Conservation (phyloP, 2,797 vertebrate species). For the Prunella strophiata region DNA sequence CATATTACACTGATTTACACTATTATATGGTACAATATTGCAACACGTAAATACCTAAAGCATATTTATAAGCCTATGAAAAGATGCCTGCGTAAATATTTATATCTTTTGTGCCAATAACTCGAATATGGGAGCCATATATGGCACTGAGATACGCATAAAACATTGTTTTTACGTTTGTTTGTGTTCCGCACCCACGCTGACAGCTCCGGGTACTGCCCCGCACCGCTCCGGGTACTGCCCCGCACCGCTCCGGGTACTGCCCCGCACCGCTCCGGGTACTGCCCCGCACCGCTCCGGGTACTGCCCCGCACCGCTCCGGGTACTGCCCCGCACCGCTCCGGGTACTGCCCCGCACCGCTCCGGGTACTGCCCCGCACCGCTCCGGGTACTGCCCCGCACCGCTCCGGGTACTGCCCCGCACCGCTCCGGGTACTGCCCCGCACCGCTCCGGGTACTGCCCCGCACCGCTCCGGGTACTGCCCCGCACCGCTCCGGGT, state of each 20-base stretch:
- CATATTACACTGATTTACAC: too few relatives aligned
- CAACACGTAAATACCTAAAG: background rate
- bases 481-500: accelerated
- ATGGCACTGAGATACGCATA: accelerated
- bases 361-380: too few relatives aligned
- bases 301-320: too few relatives aligned
- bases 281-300: background rate
- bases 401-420: too few relatives aligned
- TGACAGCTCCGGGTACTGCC: accelerated
- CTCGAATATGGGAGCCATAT: accelerated
- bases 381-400: too few relatives aligned
- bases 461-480: too few relatives aligned
- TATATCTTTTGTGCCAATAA: accelerated
- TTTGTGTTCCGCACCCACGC: accelerated
- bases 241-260: accelerated
- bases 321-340: background rate
- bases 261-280: background rate
- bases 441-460: accelerated
- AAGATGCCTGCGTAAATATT: accelerated
- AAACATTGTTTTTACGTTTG: accelerated
- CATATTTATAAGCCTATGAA: background rate
- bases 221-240: too few relatives aligned
- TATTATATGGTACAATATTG: too few relatives aligned
- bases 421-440: too few relatives aligned
- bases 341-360: too few relatives aligned